A percentile compares a stretch with the other conserved stretches of the same genome.
Evolutionary conservation across 1,140 invertebrate genomes (phyloP).

Genomic region (Phortica variegata): DNA sequence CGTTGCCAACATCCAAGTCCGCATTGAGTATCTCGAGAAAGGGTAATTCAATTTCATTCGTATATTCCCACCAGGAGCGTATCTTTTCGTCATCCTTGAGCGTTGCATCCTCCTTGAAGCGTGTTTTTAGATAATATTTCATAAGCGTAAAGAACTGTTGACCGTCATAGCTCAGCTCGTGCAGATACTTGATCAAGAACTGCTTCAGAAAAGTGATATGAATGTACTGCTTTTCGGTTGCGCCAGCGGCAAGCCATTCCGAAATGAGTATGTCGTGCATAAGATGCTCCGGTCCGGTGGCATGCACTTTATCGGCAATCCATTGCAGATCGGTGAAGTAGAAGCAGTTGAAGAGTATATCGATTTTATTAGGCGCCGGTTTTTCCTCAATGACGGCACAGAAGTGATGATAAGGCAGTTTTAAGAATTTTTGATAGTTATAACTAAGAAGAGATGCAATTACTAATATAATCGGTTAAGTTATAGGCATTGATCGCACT

Average conservation of each 20-base stretch:
- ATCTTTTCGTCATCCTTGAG: slow-evolving; percentile 47
- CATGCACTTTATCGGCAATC: slow-evolving; percentile 74
- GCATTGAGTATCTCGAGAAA: slow-evolving; percentile 48
- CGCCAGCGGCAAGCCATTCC: slow-evolving; percentile 28
- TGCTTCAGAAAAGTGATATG: slow-evolving; percentile 66
- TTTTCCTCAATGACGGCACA: slow-evolving; percentile 53
- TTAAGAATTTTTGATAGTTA: slow-evolving; percentile 78
- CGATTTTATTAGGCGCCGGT: slow-evolving; percentile 44
- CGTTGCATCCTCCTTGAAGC: slow-evolving; percentile 37
- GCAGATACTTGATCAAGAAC: slow-evolving; percentile 67
- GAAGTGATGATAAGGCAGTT: slow-evolving; percentile 73
- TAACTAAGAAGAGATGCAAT: slow-evolving; percentile 59
- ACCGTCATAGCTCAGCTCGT: slow-evolving; percentile 72
- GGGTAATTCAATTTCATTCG: slow-evolving; percentile 46
- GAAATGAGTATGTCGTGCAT: slow-evolving; percentile 43
- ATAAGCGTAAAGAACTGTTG: slow-evolving; percentile 74
- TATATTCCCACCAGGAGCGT: slow-evolving; percentile 41
- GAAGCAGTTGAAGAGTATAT: slow-evolving; percentile 51
- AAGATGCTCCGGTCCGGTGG: slow-evolving; percentile 60
- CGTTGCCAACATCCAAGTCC: slow-evolving; percentile 22
- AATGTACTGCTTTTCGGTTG: slow-evolving; percentile 28
- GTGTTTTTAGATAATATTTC: slow-evolving; percentile 61
- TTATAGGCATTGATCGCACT: slow-evolving; percentile 3
- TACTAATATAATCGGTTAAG: no score
- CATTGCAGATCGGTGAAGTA: slow-evolving; percentile 68